Conservation (phyloP, 2,888 invertebrate genomes). For the Pristionchus exspectatus region DNA sequence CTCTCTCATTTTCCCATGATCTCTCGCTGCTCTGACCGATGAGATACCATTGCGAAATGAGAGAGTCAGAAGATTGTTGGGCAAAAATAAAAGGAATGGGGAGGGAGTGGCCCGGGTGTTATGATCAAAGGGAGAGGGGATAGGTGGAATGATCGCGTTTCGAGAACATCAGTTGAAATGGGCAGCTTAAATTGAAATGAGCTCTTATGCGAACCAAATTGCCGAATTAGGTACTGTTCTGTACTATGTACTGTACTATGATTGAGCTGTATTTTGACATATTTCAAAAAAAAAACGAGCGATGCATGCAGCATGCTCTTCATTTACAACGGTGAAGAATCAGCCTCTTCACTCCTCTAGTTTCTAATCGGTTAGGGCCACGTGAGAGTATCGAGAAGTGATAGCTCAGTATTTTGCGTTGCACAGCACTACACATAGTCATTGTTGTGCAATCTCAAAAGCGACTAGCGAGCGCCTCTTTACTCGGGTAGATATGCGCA, state of each 20-base stretch:
- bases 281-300: too few relatives aligned
- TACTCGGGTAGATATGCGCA: background rate
- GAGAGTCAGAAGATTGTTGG: background rate
- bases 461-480: background rate
- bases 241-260: too few relatives aligned
- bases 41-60: background rate
- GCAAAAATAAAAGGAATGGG: background rate
- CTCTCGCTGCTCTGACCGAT: background rate
- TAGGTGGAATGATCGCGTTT: background rate
- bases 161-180: background rate
- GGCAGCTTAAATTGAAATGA: background rate
- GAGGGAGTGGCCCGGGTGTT: conserved; percentile 28
- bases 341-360: too few relatives aligned
- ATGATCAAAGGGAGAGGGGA: conserved; percentile 14
- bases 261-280: too few relatives aligned
- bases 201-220: too few relatives aligned
- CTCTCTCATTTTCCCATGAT: background rate
- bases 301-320: too few relatives aligned
- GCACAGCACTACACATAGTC: too few relatives aligned
- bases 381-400: too few relatives aligned
- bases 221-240: too few relatives aligned
- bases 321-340: too few relatives aligned
- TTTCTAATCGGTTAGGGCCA: too few relatives aligned
- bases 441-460: background rate
- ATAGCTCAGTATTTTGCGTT: too few relatives aligned